A percentile compares a stretch with the other conserved stretches of the same genome.
phyloP scores from a whole-genome alignment of 35 echinoderm and acorn worm species.

The Anneissia japonica region DNA sequence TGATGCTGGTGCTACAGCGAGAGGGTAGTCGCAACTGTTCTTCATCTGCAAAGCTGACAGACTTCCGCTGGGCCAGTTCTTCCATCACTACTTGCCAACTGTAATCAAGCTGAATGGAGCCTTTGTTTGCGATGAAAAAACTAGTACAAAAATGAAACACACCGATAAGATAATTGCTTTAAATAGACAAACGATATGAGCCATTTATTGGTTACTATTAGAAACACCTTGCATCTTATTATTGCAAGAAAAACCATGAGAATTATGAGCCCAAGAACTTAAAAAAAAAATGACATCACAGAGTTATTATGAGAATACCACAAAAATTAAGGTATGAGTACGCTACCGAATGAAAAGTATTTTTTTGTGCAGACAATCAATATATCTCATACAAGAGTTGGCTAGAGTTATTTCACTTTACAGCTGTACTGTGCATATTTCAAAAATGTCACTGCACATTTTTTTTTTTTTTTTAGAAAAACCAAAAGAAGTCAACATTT shows the following conservation, averaged over 20 bases:
- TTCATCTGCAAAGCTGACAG: slow-evolving; percentile 92
- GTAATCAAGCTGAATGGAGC: slow-evolving; percentile 67
- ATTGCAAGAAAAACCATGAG: neutral
- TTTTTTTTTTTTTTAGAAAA: no score
- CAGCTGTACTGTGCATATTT: no score
- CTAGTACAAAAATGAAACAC: slow-evolving; percentile 11
- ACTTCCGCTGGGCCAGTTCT: slow-evolving; percentile 65
- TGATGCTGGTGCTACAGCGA: slow-evolving; percentile 55
- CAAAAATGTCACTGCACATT: no score
- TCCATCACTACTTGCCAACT: slow-evolving; percentile 98
- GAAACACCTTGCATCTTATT: neutral
- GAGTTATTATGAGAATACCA: no score
- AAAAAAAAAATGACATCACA: no score
- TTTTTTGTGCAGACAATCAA: no score
- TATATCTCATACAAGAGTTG: no score
- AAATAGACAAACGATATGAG: neutral
- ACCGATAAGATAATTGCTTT: neutral
- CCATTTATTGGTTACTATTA: neutral
- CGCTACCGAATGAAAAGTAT: no score
- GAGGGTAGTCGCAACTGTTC: slow-evolving; percentile 81
- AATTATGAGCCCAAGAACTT: no score
- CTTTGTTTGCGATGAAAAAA: slow-evolving; percentile 91
- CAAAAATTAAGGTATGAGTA: no score
- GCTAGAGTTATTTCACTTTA: no score
- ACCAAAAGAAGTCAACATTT: no score